Conservation (phyloP, 2,797 vertebrate genomes). For the Esox masquinongy region DNA sequence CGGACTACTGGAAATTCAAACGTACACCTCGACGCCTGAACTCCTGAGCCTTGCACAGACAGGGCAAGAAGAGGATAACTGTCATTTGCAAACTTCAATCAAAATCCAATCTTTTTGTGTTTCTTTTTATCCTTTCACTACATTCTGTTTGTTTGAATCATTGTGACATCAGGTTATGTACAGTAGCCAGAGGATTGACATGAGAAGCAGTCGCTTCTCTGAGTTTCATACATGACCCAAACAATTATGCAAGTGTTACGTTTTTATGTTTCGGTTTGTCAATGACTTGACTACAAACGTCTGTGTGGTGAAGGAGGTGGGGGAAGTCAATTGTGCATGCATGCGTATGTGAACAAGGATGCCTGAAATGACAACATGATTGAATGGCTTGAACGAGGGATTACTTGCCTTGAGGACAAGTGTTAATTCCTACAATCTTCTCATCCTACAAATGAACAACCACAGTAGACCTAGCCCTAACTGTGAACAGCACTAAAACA, state of each 20-base stretch:
- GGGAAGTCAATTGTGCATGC: constrained; percentile 55
- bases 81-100: constrained; percentile 68
- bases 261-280: constrained; percentile 71
- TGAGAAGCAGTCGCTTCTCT: constrained; percentile 50
- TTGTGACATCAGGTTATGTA: constrained; percentile 37
- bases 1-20: constrained; percentile 76
- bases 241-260: constrained; percentile 77
- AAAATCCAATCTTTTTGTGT: constrained; percentile 59
- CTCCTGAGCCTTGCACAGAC: constrained; percentile 76
- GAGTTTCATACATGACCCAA: constrained; percentile 44
- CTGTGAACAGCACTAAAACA: constrained; percentile 70
- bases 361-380: constrained; percentile 58
- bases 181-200: constrained; percentile 48
- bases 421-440: constrained; percentile 51
- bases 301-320: constrained; percentile 60
- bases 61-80: constrained; percentile 77
- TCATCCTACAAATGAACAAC: constrained; percentile 52
- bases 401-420: constrained; percentile 42
- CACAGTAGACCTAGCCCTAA: constrained; percentile 63
- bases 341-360: constrained; percentile 72
- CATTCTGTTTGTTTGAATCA: constrained; percentile 31
- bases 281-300: constrained; percentile 63
- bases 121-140: constrained; percentile 17
- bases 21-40: constrained; percentile 75
- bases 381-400: constrained; percentile 53